Evolutionary conservation across 2,113 vertebrate species (phyloP).

Genomic region (Cacatua alba): DNA sequence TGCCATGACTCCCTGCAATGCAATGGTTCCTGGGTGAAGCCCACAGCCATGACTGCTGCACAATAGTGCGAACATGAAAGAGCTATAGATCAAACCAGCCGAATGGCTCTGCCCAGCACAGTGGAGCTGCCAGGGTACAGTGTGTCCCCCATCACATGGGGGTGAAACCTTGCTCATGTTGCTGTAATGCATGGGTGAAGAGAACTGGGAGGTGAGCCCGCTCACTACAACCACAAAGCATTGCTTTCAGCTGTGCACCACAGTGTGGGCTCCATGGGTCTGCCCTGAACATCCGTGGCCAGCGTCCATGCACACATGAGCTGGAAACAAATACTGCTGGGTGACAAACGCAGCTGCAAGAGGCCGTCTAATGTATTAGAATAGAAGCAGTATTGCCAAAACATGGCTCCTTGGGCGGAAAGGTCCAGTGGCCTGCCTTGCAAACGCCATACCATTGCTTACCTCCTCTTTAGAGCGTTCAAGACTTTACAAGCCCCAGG

Average conservation of each 20-base stretch:
- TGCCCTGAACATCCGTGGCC: background rate
- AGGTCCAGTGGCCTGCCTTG: background rate
- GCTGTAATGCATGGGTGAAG: background rate
- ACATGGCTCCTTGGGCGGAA: background rate
- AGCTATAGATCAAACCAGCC: background rate
- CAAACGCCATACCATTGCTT: background rate
- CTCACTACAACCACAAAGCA: background rate
- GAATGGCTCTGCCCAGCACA: background rate
- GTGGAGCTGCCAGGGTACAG: background rate
- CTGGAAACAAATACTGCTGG: background rate
- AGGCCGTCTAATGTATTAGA: background rate
- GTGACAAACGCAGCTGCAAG: background rate
- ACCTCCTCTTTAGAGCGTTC: background rate
- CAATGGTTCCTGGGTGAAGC: background rate
- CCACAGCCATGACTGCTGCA: background rate
- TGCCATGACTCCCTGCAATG: background rate
- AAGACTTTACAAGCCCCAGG: background rate
- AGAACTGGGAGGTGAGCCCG: background rate
- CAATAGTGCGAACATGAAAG: background rate
- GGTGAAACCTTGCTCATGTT: background rate
- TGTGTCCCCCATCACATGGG: background rate
- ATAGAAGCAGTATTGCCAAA: background rate
- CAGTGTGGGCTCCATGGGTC: accelerated
- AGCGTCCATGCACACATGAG: background rate
- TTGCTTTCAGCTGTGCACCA: background rate